Evolutionary conservation across 92 coral and sea anemone species (phyloP).

Genomic region (Zoanthus gigantus): DNA sequence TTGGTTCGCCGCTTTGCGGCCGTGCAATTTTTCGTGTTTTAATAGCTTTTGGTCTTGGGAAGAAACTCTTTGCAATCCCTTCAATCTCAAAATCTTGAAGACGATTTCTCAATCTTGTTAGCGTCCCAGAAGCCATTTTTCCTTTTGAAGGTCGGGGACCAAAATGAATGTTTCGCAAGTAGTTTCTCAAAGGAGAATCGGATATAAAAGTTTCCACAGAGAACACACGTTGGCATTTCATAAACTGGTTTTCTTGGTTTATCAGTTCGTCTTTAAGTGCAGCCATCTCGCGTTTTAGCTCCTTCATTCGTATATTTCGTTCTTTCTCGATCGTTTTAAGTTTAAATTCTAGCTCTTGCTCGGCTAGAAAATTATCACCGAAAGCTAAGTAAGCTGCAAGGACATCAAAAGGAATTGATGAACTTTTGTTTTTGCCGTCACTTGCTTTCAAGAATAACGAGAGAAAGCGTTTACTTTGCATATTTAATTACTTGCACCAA

Average conservation of each 20-base stretch:
- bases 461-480: conserved; percentile 25
- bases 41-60: conserved; percentile 14
- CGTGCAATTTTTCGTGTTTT: background rate
- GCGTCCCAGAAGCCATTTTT: conserved; percentile 30
- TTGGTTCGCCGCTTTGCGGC: conserved; percentile 23
- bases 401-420: conserved; percentile 25
- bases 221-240: conserved; percentile 44
- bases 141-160: conserved; percentile 41
- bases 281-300: conserved; percentile 28
- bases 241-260: conserved; percentile 25
- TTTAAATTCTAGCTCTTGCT: conserved; percentile 16
- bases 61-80: conserved; percentile 33
- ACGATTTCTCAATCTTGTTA: conserved; percentile 18
- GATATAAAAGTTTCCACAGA: conserved; percentile 44
- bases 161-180: conserved; percentile 10
- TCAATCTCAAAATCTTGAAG: conserved; percentile 28
- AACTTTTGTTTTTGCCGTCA: background rate
- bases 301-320: conserved; percentile 19
- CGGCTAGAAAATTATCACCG: conserved; percentile 39
- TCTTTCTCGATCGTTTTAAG: conserved; percentile 46
- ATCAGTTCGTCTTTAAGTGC: conserved; percentile 22
- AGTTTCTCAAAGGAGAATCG: conserved; percentile 25
- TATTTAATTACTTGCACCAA: background rate
- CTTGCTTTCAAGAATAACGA: conserved; percentile 25
- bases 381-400: conserved; percentile 40